phyloP scores from a whole-genome alignment of 2,113 vertebrate genomes.

The human region GRCh38 chr1:160054501-160055000 shows the following conservation, averaged over 20 bases:
- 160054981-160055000: constrained; percentile 54
- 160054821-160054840: neutral
- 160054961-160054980: neutral
- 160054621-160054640: neutral
- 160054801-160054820: neutral
- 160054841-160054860: neutral
- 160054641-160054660: neutral
- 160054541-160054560: neutral
- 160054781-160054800: neutral
- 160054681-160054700: neutral
- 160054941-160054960: neutral
- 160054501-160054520: neutral
- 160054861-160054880: neutral
- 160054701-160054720: neutral
- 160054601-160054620: neutral
- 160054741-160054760: neutral
- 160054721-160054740: neutral
- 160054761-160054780: neutral
- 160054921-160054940: neutral
- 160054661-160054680: neutral
- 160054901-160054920: neutral
- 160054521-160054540: neutral
- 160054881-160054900: neutral
- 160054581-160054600: neutral
- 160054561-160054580: neutral